Conservation (phyloP, 2,888 invertebrate genomes). For the Drosophila meridiana region DNA sequence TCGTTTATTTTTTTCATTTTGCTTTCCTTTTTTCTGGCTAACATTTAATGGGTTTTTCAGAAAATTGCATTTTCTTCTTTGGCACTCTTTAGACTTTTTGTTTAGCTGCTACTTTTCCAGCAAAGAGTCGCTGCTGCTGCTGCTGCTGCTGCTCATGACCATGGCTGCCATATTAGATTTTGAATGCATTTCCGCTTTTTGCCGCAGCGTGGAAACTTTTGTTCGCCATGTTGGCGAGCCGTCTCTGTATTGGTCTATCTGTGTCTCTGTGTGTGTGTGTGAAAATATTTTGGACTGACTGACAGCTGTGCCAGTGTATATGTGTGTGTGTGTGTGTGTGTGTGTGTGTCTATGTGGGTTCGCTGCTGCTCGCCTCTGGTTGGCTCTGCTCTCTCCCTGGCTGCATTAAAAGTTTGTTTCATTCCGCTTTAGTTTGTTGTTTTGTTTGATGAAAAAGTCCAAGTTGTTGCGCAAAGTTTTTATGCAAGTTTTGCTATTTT, state of each 20-base stretch:
- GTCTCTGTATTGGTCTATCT: constrained; percentile 25
- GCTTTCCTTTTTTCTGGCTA: constrained; percentile 66
- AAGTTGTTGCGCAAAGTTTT: constrained; percentile 80
- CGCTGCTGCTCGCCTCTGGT: constrained; percentile 50
- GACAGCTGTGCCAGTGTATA: constrained; percentile 71
- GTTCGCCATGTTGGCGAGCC: constrained; percentile 72
- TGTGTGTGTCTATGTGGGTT: constrained; percentile 33
- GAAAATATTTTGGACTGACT: constrained; percentile 76
- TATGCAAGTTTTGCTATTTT: constrained; percentile 80
- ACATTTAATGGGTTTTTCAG: constrained; percentile 83
- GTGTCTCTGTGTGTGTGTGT: constrained; percentile 44
- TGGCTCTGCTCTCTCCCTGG: constrained; percentile 55
- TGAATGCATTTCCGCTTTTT: constrained; percentile 82
- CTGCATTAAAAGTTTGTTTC: constrained; percentile 78
- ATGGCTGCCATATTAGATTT: constrained; percentile 82
- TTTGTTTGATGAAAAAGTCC: constrained; percentile 81
- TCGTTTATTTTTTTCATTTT: constrained; percentile 7
- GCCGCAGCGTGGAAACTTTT: constrained; percentile 79
- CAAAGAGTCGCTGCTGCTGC: constrained; percentile 39
- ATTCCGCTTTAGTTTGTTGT: constrained; percentile 71
- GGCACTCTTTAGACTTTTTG: constrained; percentile 79
- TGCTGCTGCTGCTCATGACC: constrained; percentile 76
- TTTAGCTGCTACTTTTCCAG: constrained; percentile 75
- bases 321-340: constrained; percentile 25
- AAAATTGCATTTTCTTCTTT: constrained; percentile 83